Percentiles rank a stretch among this genome's conserved stretches.
phyloP scores from a whole-genome alignment of 2,113 vertebrate species.

The Indicator indicator region DNA sequence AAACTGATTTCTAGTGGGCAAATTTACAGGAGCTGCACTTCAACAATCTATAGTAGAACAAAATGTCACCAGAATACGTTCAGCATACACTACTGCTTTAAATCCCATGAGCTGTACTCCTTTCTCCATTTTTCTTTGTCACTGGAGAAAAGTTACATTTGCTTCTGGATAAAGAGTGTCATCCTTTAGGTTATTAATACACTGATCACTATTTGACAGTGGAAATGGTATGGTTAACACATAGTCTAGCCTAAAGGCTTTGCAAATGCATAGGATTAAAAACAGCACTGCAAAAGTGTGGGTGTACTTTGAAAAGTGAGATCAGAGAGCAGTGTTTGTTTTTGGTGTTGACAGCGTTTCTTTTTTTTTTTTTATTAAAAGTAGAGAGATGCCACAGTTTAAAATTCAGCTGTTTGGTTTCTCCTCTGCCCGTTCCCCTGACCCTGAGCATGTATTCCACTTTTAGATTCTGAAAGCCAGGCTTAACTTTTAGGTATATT shows the following conservation, averaged over 20 bases:
- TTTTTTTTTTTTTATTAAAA: background rate
- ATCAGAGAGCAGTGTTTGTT: background rate
- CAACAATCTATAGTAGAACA: background rate
- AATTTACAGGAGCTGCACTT: conserved; percentile 17
- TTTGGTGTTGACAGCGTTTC: background rate
- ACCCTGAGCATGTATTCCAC: background rate
- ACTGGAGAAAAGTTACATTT: background rate
- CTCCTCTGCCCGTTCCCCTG: rapidly evolving
- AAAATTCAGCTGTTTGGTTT: background rate
- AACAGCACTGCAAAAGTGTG: conserved; percentile 40
- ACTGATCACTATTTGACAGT: background rate
- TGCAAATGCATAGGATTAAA: conserved; percentile 35
- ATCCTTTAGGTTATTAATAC: background rate
- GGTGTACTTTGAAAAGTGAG: conserved; percentile 32
- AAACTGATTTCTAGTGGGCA: background rate
- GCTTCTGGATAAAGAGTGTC: background rate
- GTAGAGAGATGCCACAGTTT: background rate
- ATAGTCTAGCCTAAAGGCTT: conserved; percentile 4
- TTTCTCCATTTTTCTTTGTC: background rate
- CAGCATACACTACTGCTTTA: conserved; percentile 59
- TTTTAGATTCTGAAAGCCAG: background rate
- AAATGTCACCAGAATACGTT: background rate
- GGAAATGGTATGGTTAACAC: conserved; percentile 10
- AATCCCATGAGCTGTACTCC: background rate
- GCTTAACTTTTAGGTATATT: background rate